Conservation (phyloP, 2,797 vertebrate species). For the Anguilla anguilla region DNA sequence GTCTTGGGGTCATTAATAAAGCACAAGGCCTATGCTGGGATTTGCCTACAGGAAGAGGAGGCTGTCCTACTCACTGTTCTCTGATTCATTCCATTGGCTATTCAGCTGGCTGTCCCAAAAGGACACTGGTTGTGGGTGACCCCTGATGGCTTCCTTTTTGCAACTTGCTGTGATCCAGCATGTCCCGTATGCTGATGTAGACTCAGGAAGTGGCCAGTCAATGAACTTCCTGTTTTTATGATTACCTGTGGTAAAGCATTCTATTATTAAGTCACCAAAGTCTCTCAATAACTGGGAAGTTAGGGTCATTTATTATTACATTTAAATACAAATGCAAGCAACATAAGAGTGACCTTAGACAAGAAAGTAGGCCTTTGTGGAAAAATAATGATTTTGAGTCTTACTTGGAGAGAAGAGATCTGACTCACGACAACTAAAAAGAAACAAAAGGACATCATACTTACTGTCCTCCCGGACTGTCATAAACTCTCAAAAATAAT, state of each 20-base stretch:
- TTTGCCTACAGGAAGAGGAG: neutral
- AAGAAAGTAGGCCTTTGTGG: too few relatives aligned
- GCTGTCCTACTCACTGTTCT: neutral
- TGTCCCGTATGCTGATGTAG: neutral
- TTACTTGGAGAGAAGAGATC: too few relatives aligned
- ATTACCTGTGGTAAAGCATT: neutral
- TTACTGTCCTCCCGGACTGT: neutral
- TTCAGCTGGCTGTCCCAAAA: neutral
- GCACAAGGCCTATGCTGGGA: neutral
- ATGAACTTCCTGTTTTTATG: constrained; percentile 11
- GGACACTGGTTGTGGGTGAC: neutral
- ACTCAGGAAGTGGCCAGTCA: neutral
- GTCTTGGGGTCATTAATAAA: neutral
- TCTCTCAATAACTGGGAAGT: too few relatives aligned
- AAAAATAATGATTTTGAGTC: too few relatives aligned
- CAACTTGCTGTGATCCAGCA: neutral
- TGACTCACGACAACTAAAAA: neutral
- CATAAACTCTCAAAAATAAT: neutral
- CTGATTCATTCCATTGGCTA: neutral
- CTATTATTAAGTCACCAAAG: neutral
- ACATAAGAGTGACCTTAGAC: too few relatives aligned
- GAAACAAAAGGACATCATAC: neutral
- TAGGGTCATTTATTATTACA: too few relatives aligned
- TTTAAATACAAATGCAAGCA: too few relatives aligned
- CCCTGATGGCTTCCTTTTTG: neutral